Percentiles rank a stretch among this genome's conserved stretches.
phyloP scores from a whole-genome alignment of 1,140 invertebrate genomes.

The Laupala kohalensis region DNA sequence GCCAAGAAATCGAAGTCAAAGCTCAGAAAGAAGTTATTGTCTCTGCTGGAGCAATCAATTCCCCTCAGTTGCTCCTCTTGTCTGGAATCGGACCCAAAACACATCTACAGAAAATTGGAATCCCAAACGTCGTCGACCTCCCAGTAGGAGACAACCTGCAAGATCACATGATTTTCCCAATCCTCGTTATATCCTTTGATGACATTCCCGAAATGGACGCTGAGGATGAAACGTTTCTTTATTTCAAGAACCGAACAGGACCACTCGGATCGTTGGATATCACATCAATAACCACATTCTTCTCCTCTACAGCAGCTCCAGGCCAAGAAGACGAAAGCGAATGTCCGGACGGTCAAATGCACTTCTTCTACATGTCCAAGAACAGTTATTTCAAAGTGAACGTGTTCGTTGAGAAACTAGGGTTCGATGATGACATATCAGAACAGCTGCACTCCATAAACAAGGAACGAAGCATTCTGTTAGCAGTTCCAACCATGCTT shows the following conservation, averaged over 20 bases:
- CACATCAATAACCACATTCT: constrained; percentile 69
- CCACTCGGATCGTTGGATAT: constrained; percentile 70
- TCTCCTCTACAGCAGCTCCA: too few relatives aligned
- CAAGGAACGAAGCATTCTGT: constrained; percentile 54
- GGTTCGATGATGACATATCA: constrained; percentile 59
- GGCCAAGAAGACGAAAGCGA: constrained; percentile 70
- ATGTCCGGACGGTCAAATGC: constrained; percentile 82
- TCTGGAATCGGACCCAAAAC: constrained; percentile 70
- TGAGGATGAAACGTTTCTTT: constrained; percentile 32
- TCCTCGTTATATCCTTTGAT: constrained; percentile 24
- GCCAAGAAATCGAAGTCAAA: constrained; percentile 50
- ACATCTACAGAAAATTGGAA: constrained; percentile 26
- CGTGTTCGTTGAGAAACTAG: constrained; percentile 37
- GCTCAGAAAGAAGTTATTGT: constrained; percentile 72
- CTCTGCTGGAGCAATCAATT: constrained; percentile 77
- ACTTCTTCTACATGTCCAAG: constrained; percentile 71
- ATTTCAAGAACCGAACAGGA: constrained; percentile 52
- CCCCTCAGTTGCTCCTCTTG: constrained; percentile 82
- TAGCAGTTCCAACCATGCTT: constrained; percentile 73
- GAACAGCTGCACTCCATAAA: constrained; percentile 67
- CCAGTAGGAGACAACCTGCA: constrained; percentile 38
- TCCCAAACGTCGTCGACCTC: constrained; percentile 32
- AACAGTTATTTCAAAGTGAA: too few relatives aligned
- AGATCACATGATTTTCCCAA: constrained; percentile 22
- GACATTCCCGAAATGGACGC: constrained; percentile 26